Percentiles rank a stretch among this genome's conserved stretches.
Evolutionary conservation across 2,888 invertebrate genomes (phyloP).

Genomic region (Dexiosoma caninum): DNA sequence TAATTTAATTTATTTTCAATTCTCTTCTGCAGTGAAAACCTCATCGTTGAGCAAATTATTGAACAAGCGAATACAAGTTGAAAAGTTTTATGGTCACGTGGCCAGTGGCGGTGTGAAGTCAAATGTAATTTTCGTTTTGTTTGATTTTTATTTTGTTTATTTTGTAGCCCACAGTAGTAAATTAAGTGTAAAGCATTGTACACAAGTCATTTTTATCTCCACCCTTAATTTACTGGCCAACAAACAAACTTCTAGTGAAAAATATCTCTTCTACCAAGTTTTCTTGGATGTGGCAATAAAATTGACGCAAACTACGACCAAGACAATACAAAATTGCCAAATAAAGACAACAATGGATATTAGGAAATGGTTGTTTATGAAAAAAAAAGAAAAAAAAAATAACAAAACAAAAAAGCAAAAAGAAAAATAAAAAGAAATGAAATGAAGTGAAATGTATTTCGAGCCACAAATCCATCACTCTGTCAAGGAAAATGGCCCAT

Average conservation of each 20-base stretch:
- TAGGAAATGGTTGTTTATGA: slow-evolving; percentile 11
- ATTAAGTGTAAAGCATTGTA: slow-evolving; percentile 49
- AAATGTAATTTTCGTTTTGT: slow-evolving; percentile 41
- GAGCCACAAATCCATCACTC: slow-evolving; percentile 53
- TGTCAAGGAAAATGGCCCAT: slow-evolving; percentile 42
- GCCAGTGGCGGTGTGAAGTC: slow-evolving; percentile 46
- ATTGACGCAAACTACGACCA: slow-evolving; percentile 25
- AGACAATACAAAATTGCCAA: slow-evolving; percentile 48
- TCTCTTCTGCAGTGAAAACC: not conserved
- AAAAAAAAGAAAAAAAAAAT: slow-evolving; percentile 15
- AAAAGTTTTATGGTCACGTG: slow-evolving; percentile 33
- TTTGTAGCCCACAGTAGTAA: slow-evolving; percentile 35
- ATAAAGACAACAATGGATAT: slow-evolving; percentile 35
- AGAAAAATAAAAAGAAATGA: slow-evolving; percentile 31
- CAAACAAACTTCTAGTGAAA: not conserved
- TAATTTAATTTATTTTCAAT: slow-evolving; percentile 30
- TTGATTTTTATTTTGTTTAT: slow-evolving; percentile 17
- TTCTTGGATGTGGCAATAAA: not conserved
- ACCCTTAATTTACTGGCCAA: not conserved
- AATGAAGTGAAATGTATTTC: slow-evolving; percentile 42
- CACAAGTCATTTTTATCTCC: not conserved
- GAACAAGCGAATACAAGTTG: not conserved
- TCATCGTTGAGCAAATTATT: slow-evolving; percentile 2
- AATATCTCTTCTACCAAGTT: not conserved
- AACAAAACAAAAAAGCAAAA: slow-evolving; percentile 36